Conservation (phyloP, 2,888 invertebrate genomes). For the Lordiphosa fenestrarum region DNA sequence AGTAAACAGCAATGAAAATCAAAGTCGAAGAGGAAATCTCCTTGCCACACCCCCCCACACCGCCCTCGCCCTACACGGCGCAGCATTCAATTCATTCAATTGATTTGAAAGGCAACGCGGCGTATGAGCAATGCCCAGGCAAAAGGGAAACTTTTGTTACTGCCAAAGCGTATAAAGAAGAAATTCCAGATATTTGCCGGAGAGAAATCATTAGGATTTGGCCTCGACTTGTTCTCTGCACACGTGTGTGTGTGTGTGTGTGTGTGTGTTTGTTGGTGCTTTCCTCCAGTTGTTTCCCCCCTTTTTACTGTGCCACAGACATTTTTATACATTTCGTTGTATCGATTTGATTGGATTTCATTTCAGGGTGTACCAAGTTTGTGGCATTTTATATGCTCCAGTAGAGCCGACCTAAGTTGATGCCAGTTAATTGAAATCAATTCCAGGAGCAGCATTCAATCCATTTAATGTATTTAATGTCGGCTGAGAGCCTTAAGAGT, state of each 20-base stretch:
- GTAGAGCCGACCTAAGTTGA: constrained; percentile 40
- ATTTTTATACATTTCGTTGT: constrained; percentile 44
- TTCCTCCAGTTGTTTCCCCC: not conserved
- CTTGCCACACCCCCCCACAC: constrained; percentile 11
- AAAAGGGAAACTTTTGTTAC: constrained; percentile 17
- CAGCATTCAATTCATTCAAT: constrained; percentile 65
- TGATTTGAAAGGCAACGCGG: constrained; percentile 47
- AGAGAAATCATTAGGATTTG: constrained; percentile 12
- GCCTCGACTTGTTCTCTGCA: constrained; percentile 10
- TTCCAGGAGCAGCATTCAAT: constrained; percentile 13
- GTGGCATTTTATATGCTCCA: constrained; percentile 59
- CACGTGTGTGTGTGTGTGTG: not conserved
- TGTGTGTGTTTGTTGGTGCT: not conserved
- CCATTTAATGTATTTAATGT: constrained; percentile 50
- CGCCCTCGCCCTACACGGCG: constrained; percentile 17
- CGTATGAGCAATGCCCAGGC: constrained; percentile 42
- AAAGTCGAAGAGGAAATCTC: constrained; percentile 33
- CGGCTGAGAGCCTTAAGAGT: constrained; percentile 31
- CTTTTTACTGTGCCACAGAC: constrained; percentile 1
- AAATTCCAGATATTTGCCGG: constrained; percentile 49
- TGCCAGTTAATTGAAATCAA: constrained; percentile 62
- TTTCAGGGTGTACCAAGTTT: constrained; percentile 45
- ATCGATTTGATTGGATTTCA: constrained; percentile 72
- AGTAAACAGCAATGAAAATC: constrained; percentile 58
- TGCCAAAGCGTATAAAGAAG: constrained; percentile 14